These are phyloP conservation scores for Penaeus monodon DNA, from an alignment of 2,888 invertebrate genomes.

Conservation along the genomic window DNA sequence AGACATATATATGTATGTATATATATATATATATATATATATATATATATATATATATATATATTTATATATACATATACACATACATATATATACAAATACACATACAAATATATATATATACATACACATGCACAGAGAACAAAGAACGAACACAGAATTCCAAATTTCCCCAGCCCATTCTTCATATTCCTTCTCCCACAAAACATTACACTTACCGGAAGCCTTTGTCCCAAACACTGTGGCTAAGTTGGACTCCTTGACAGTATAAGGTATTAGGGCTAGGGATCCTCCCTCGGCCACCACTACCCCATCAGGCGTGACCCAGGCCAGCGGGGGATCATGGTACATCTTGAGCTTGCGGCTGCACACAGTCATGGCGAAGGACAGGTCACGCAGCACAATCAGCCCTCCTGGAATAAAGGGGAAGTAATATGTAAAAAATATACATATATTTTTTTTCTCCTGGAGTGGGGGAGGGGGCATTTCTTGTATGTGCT, in stretches of 20 bases:
- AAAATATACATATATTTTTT: neutral
- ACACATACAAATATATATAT: too few relatives aligned
- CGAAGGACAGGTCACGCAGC: slow-evolving; percentile 48
- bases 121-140: too few relatives aligned
- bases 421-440: neutral
- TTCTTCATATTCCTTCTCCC: too few relatives aligned
- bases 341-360: slow-evolving; percentile 56
- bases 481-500: too few relatives aligned
- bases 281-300: slow-evolving; percentile 52
- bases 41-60: too few relatives aligned
- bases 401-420: slow-evolving; percentile 50
- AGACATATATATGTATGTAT: too few relatives aligned
- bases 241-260: slow-evolving; percentile 51
- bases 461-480: too few relatives aligned
- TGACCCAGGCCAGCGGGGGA: slow-evolving; percentile 56
- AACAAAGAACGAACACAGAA: too few relatives aligned
- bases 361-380: slow-evolving; percentile 28
- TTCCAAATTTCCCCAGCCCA: too few relatives aligned
- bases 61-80: too few relatives aligned
- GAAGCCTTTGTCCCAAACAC: slow-evolving; percentile 45
- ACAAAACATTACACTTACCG: slow-evolving; percentile 13
- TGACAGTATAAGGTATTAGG: slow-evolving; percentile 39
- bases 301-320: slow-evolving; percentile 26
- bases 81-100: too few relatives aligned
- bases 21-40: too few relatives aligned